Evolutionary conservation across 2,888 invertebrate genomes (phyloP).

Genomic region (Platycnemis pennipes): DNA sequence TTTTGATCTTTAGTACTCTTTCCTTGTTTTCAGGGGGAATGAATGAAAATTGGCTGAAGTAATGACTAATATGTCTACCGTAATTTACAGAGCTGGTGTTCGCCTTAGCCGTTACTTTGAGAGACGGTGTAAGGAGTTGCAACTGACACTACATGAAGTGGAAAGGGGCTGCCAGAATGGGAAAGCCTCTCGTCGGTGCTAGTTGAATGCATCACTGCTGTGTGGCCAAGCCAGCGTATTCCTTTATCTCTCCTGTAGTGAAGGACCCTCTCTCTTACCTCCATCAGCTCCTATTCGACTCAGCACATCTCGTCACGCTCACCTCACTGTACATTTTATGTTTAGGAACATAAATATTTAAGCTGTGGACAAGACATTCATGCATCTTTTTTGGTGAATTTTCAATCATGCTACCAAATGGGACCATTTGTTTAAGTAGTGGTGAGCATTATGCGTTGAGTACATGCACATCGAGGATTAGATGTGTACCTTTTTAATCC

Average conservation of each 20-base stretch:
- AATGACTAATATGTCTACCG: too few relatives aligned
- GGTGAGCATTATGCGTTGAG: slow-evolving; percentile 37
- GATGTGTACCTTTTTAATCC: slow-evolving; percentile 46
- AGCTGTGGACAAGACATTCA: slow-evolving; percentile 50
- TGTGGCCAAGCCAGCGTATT: background rate
- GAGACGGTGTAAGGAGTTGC: slow-evolving; percentile 84
- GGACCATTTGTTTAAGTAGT: slow-evolving; percentile 58
- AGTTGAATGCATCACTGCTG: background rate
- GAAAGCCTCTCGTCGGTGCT: slow-evolving; percentile 53
- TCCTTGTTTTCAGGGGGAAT: too few relatives aligned
- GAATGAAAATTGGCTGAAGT: too few relatives aligned
- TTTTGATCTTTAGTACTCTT: too few relatives aligned
- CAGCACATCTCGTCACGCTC: slow-evolving; percentile 60
- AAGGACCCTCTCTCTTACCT: background rate
- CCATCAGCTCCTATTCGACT: slow-evolving; percentile 42
- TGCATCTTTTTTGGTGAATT: slow-evolving; percentile 62
- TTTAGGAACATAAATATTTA: slow-evolving; percentile 45
- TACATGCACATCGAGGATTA: background rate
- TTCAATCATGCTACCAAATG: slow-evolving; percentile 44
- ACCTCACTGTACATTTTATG: slow-evolving; percentile 57
- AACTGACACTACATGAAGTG: slow-evolving; percentile 71
- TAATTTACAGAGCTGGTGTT: slow-evolving; percentile 85
- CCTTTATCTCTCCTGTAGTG: background rate
- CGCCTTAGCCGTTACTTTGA: slow-evolving; percentile 87
- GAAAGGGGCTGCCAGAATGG: slow-evolving; percentile 58